These are phyloP conservation scores for Zapornia atra DNA, from an alignment of 2,113 vertebrate species.

Conservation along the genomic window DNA sequence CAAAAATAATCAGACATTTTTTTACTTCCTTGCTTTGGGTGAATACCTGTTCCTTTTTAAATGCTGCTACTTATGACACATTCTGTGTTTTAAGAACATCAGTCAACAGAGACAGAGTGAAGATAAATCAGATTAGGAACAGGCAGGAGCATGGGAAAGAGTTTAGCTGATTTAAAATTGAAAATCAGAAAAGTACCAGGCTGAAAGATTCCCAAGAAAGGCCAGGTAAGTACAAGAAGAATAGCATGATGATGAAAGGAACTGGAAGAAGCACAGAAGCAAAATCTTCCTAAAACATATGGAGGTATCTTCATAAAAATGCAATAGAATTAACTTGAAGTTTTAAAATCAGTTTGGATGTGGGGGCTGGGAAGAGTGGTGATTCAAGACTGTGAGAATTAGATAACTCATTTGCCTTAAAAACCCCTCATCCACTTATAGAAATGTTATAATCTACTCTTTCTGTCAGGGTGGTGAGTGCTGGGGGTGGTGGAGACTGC, in stretches of 20 bases:
- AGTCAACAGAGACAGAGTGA: not conserved
- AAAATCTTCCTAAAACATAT: not conserved
- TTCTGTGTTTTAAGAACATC: not conserved
- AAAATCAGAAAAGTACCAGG: not conserved
- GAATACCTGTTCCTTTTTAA: not conserved
- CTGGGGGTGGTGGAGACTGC: not conserved
- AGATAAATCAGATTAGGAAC: not conserved
- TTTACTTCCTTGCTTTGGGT: not conserved
- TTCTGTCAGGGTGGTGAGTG: not conserved
- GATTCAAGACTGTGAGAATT: not conserved
- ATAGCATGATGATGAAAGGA: not conserved
- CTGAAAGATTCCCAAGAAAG: not conserved
- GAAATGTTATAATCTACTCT: not conserved
- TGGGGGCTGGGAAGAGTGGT: not conserved
- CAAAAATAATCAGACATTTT: not conserved
- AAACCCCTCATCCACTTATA: rapidly evolving
- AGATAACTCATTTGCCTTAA: not conserved
- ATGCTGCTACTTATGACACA: not conserved
- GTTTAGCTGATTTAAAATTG: not conserved
- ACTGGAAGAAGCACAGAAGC: not conserved
- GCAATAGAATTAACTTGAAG: not conserved
- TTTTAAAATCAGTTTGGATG: not conserved
- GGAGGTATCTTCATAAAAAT: not conserved
- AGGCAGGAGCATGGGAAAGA: not conserved
- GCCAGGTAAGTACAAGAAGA: not conserved